Percentiles rank a stretch among this genome's conserved stretches.
Conservation (phyloP, 2,113 vertebrate genomes). For the Ciconia maguari region DNA sequence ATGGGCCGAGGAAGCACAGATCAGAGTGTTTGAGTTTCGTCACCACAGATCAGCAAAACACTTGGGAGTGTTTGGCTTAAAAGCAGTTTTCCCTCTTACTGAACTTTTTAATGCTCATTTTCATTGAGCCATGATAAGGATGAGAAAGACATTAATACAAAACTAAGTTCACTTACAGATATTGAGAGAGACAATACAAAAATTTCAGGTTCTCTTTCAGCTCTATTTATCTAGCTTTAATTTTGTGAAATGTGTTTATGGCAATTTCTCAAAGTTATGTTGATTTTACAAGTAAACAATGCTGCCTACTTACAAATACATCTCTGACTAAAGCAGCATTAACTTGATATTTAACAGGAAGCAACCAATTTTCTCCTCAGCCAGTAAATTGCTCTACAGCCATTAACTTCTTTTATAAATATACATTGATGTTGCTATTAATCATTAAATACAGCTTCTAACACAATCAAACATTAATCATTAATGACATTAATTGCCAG, state of each 20-base stretch:
- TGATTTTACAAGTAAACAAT: not conserved
- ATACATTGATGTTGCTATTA: not conserved
- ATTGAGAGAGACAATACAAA: not conserved
- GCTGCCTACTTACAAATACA: not conserved
- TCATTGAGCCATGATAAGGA: not conserved
- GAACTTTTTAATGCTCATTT: not conserved
- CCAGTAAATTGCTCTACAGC: not conserved
- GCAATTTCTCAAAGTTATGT: not conserved
- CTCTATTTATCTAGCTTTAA: not conserved
- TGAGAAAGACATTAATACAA: not conserved
- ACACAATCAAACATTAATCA: slow-evolving; percentile 19
- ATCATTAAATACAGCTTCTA: slow-evolving; percentile 22
- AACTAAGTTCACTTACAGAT: not conserved
- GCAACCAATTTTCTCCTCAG: not conserved
- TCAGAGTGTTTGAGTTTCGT: not conserved
- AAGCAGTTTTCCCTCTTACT: not conserved
- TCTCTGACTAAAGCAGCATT: not conserved
- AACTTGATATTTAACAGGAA: not conserved
- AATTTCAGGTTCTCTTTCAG: not conserved
- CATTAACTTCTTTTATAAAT: not conserved
- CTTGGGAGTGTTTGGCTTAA: not conserved
- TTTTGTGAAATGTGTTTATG: not conserved
- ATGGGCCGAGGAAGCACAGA: not conserved
- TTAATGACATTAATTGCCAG: slow-evolving; percentile 22
- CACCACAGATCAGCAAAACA: not conserved